phyloP scores from a whole-genome alignment of 2,113 vertebrate species.

The Accipiter virgatus region DNA sequence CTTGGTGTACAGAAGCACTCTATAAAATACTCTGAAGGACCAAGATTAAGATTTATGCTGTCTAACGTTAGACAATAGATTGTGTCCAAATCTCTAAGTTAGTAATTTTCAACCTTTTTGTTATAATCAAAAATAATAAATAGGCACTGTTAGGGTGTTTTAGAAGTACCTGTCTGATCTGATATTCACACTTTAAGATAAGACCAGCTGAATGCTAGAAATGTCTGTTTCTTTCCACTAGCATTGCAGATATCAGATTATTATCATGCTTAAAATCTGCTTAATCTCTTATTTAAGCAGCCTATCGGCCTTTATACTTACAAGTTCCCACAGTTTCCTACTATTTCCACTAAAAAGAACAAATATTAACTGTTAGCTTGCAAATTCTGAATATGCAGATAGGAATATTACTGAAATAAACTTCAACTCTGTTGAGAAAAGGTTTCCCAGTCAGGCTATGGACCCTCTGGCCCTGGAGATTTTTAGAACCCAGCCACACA shows the following conservation, averaged over 20 bases:
- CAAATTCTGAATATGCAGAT: neutral
- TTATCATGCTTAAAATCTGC: neutral
- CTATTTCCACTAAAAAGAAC: neutral
- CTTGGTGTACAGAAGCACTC: neutral
- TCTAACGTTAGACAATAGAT: neutral
- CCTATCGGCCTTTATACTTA: neutral
- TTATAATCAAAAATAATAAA: neutral
- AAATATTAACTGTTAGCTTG: neutral
- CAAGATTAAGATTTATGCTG: neutral
- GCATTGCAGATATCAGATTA: neutral
- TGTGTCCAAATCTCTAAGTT: neutral
- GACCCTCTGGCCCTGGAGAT: neutral
- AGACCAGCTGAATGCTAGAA: neutral
- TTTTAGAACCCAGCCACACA: neutral
- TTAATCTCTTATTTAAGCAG: neutral
- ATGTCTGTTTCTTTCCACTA: neutral
- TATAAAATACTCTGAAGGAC: neutral
- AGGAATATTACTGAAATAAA: neutral
- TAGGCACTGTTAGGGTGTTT: neutral
- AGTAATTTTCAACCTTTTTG: neutral
- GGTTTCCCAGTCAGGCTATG: neutral
- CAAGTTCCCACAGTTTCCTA: neutral
- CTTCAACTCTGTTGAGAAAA: neutral
- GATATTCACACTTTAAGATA: neutral
- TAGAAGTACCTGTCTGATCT: neutral